Evolutionary conservation across 2,797 vertebrate species (phyloP).

Genomic region (Manis pentadactyla): DNA sequence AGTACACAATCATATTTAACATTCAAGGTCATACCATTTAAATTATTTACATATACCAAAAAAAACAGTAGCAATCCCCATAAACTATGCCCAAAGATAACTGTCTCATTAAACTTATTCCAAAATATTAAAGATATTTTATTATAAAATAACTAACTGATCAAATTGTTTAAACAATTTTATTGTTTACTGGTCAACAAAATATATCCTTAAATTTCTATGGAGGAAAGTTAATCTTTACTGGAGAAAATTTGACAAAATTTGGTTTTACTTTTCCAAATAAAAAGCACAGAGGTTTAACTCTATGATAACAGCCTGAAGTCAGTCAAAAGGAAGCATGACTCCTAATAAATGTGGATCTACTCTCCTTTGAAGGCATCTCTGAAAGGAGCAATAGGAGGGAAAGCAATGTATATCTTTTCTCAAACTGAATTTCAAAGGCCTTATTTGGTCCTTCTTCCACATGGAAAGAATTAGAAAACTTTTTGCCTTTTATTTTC

Average conservation of each 20-base stretch:
- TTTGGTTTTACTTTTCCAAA: constrained; percentile 65
- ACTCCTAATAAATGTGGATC: constrained; percentile 18
- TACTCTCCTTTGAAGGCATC: constrained; percentile 62
- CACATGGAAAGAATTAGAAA: constrained; percentile 59
- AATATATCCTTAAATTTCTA: constrained; percentile 52
- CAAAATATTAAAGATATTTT: constrained; percentile 71
- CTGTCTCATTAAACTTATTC: constrained; percentile 76
- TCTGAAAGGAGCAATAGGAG: constrained; percentile 61
- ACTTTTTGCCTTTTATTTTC: constrained; percentile 61
- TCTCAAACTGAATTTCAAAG: constrained; percentile 57
- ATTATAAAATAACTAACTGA: constrained; percentile 74
- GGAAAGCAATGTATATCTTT: neutral
- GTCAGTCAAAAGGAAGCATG: constrained; percentile 59
- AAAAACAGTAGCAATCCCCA: constrained; percentile 70
- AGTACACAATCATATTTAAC: constrained; percentile 66
- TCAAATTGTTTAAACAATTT: constrained; percentile 70
- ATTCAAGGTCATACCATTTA: constrained; percentile 82
- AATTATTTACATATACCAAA: constrained; percentile 55
- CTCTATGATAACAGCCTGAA: constrained; percentile 61
- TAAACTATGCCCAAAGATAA: constrained; percentile 80
- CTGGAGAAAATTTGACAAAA: constrained; percentile 46
- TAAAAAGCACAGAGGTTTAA: constrained; percentile 32
- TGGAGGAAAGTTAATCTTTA: constrained; percentile 35
- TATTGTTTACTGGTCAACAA: constrained; percentile 68
- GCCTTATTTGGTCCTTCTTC: constrained; percentile 16